Evolutionary conservation across 2,113 vertebrate genomes (phyloP).

Genomic region (Capricornis sumatraensis): DNA sequence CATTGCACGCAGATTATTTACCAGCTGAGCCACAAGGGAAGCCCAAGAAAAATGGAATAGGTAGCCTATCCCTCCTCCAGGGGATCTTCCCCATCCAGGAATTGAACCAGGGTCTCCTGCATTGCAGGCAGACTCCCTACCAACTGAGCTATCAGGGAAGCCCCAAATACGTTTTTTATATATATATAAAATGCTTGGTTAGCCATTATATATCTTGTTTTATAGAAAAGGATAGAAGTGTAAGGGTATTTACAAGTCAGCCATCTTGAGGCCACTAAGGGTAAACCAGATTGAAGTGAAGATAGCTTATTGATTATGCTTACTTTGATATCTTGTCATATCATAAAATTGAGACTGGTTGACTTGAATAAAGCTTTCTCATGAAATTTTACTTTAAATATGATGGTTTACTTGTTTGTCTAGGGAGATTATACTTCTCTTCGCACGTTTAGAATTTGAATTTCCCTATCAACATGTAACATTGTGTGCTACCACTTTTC

Average conservation of each 20-base stretch:
- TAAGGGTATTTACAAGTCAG: not conserved
- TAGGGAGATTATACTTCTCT: not conserved
- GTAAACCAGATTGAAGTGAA: not conserved
- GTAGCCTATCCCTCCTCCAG: not conserved
- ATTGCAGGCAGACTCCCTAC: not conserved
- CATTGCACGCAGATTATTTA: not conserved
- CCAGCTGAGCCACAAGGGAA: not conserved
- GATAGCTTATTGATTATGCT: not conserved
- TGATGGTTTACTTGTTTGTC: not conserved
- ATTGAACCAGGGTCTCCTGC: not conserved
- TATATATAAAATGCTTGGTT: not conserved
- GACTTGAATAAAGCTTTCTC: not conserved
- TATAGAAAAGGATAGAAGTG: not conserved
- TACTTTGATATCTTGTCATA: not conserved
- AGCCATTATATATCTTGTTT: not conserved
- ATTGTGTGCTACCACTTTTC: not conserved
- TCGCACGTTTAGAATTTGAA: not conserved
- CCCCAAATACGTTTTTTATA: not conserved
- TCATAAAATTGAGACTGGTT: conserved; percentile 2
- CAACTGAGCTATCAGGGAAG: not conserved
- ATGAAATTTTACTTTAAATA: not conserved
- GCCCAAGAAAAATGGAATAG: not conserved
- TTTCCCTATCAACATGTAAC: not conserved
- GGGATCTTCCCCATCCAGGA: not conserved
- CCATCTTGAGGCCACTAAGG: not conserved